These are phyloP conservation scores for Drosophila incognita DNA, from an alignment of 2,888 invertebrate species.

Conservation along the genomic window DNA sequence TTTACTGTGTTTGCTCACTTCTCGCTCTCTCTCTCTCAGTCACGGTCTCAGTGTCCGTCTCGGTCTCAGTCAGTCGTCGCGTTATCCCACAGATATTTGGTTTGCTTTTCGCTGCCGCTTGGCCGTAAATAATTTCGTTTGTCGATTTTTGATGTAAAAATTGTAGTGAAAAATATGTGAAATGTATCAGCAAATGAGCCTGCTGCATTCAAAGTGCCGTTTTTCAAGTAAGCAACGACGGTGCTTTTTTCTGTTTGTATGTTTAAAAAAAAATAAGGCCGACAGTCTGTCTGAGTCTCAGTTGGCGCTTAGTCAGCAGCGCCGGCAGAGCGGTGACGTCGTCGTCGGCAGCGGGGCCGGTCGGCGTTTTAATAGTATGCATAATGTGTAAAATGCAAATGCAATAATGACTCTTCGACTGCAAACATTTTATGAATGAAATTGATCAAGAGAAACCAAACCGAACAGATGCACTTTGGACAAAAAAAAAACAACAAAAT, in stretches of 20 bases:
- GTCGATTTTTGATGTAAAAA: conserved; percentile 33
- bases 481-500: conserved; percentile 28
- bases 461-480: conserved; percentile 3
- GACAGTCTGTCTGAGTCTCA: conserved; percentile 52
- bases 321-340: conserved; percentile 48
- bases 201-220: conserved; percentile 25
- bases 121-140: conserved; percentile 51
- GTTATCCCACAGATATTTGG: conserved; percentile 63
- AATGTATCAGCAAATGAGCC: conserved; percentile 40
- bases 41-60: neutral
- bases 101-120: conserved; percentile 54
- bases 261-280: conserved; percentile 16
- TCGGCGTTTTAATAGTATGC: conserved; percentile 25
- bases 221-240: conserved; percentile 40
- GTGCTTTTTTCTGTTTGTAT: neutral
- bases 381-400: conserved; percentile 59
- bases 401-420: conserved; percentile 28
- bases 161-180: conserved; percentile 42
- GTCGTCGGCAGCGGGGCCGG: conserved; percentile 16
- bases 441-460: conserved; percentile 48
- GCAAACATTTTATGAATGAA: conserved; percentile 69
- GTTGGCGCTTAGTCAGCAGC: conserved; percentile 57
- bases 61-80: conserved; percentile 57
- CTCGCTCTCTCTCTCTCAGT: conserved; percentile 17
- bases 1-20: conserved; percentile 49